phyloP scores from a whole-genome alignment of 1,140 invertebrate genomes.

The Pogonomyrmex barbatus region DNA sequence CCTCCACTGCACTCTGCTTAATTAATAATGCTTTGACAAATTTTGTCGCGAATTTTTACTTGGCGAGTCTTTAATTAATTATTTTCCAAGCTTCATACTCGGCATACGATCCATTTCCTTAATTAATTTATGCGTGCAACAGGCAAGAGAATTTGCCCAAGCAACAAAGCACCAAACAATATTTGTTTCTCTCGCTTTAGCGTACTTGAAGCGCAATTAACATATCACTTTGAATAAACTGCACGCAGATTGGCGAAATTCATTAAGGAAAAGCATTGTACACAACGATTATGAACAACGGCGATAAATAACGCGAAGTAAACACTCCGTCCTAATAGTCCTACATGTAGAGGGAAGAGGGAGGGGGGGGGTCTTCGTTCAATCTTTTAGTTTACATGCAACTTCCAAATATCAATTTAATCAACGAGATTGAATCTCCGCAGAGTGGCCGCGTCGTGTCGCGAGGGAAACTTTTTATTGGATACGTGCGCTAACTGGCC shows the following conservation, averaged over 20 bases:
- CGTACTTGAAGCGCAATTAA: background rate
- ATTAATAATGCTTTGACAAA: slow-evolving; percentile 8
- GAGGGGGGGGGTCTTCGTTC: background rate
- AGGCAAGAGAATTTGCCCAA: slow-evolving; percentile 22
- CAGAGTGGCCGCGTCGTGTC: background rate
- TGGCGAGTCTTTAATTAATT: slow-evolving; percentile 35
- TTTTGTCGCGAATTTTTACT: slow-evolving; percentile 21
- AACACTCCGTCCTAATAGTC: background rate
- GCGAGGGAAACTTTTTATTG: slow-evolving; percentile 1
- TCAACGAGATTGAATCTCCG: slow-evolving; percentile 39
- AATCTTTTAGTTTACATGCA: slow-evolving; percentile 7
- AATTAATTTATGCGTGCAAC: slow-evolving; percentile 44
- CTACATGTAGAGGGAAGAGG: no score
- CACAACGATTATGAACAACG: background rate
- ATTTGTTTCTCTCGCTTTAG: background rate
- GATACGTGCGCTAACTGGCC: background rate
- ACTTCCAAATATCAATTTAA: slow-evolving; percentile 40
- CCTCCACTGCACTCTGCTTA: background rate
- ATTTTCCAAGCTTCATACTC: slow-evolving; percentile 29
- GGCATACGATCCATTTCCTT: slow-evolving; percentile 20
- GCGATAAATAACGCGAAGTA: background rate
- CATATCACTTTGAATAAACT: background rate
- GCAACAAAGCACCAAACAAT: slow-evolving; percentile 11
- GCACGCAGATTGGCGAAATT: background rate
- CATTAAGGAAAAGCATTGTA: background rate